Conservation (phyloP, 2,888 invertebrate genomes). For the Tromatobia lineatoria region DNA sequence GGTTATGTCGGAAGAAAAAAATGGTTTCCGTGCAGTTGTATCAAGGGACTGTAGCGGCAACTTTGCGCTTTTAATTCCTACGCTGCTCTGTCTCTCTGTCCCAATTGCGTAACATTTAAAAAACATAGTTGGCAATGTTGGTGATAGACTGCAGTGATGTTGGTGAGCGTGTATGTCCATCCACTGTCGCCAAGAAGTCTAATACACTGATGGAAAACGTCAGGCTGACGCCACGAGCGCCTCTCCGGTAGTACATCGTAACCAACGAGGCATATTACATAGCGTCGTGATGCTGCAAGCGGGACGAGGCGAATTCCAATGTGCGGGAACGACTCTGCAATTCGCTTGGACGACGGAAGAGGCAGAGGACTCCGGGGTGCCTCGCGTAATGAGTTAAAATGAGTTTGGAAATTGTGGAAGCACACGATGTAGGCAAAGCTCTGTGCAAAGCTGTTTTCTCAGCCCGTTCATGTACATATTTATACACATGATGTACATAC, state of each 20-base stretch:
- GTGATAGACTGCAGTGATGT: not conserved
- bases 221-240: not conserved
- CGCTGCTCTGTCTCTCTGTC: constrained; percentile 3
- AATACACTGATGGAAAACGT: not conserved
- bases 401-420: constrained; percentile 77
- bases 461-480: not conserved
- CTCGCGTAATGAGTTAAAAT: constrained; percentile 77
- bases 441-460: constrained; percentile 8
- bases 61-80: not conserved
- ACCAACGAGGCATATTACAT: constrained; percentile 38
- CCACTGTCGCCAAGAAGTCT: too few species aligned
- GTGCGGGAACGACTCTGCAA: constrained; percentile 18
- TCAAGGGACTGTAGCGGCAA: not conserved
- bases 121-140: constrained; percentile 4
- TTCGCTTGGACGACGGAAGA: constrained; percentile 24
- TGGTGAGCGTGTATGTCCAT: too few species aligned
- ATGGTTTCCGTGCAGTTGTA: constrained; percentile 31
- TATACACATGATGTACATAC: constrained; percentile 1
- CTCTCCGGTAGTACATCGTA: not conserved
- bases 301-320: constrained; percentile 26
- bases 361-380: constrained; percentile 19
- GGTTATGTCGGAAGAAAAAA: constrained; percentile 6
- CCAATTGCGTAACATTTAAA: constrained; percentile 31
- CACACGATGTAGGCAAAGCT: constrained; percentile 12
- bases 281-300: constrained; percentile 22